Base-by-base conservation (phyloP, 1,140 invertebrate species). In the Cotesia typhae region DNA sequence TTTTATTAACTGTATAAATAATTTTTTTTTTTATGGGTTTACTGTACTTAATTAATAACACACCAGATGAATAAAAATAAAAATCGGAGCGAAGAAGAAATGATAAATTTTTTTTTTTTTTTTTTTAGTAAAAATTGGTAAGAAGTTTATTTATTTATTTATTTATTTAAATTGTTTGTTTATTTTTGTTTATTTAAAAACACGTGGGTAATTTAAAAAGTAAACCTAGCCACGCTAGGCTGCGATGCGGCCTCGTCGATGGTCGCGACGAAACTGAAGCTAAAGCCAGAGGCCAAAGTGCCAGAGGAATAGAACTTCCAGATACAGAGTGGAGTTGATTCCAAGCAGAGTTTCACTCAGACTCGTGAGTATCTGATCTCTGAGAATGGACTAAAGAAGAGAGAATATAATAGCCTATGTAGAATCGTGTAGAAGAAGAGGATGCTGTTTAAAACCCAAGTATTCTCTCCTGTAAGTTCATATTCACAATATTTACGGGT, bases 191-290 rank as follows among this genome's bases (percentile, higher is more conserved):
- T 41, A 47, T 17, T 20, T 17, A 61, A n/a, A 28, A 38, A 36
- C 60, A 63, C 60, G 64, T 66, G 64, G 37, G 5, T 47, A 47
- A 47, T 47, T 47, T 47, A 47, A 47, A 47, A 47, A 47, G 10
- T 47, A 6, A 10, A 61, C 28, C 28, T 5, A 17, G 63, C 63
- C 37, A 67, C 35, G 66, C 66, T 14, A 53, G 28, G 67, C 64
- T 69, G 59, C 74, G 65, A 77, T 63, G 67, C 76, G 77, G 78
- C 78, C 78, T 75, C 77, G 73, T 51, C 80, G 79, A 76, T 78
- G 79, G 77, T 78, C 81, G 81, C 78, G 76, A 78, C 79, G 76
- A 78, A 76, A 83, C 82, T 82, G 77, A 81, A 82, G 60, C 70
- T 82, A 78, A 81, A 82, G 60, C 70, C 59, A 59, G 59, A 53